phyloP scores from a whole-genome alignment of 2,888 invertebrate genomes.

The Autographa pulchrina region DNA sequence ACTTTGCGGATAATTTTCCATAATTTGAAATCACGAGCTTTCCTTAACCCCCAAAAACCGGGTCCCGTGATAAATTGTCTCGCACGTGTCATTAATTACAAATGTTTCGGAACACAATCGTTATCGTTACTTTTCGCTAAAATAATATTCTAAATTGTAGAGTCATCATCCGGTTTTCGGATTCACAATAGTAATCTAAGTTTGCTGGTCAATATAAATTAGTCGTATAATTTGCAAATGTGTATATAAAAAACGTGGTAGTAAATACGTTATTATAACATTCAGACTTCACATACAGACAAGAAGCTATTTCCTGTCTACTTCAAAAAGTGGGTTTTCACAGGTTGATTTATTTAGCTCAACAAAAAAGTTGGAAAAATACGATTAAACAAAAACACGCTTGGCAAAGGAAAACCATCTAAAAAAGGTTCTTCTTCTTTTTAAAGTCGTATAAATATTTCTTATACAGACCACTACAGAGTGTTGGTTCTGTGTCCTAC shows the following conservation, averaged over 20 bases:
- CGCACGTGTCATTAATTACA: slow-evolving; percentile 65
- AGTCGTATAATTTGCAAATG: background rate
- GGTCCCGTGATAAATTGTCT: slow-evolving; percentile 58
- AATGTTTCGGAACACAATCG: slow-evolving; percentile 56
- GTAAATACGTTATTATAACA: background rate
- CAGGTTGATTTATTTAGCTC: background rate
- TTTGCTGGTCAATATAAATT: slow-evolving; percentile 18
- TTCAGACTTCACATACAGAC: background rate
- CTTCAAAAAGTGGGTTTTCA: background rate
- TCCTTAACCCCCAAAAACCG: slow-evolving; percentile 45
- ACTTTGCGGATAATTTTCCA: slow-evolving; percentile 40
- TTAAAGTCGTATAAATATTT: too few relatives aligned
- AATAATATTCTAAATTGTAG: too few relatives aligned
- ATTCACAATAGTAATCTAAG: too few relatives aligned
- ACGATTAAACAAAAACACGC: too few relatives aligned
- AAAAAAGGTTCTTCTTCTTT: too few relatives aligned
- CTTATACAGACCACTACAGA: background rate
- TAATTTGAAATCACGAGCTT: slow-evolving; percentile 45
- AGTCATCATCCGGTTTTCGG: too few relatives aligned
- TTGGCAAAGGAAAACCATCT: too few relatives aligned
- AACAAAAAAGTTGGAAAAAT: background rate
- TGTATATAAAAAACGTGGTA: background rate
- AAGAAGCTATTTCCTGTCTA: background rate
- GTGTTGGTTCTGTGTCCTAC: background rate
- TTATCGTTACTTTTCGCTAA: slow-evolving; percentile 12